Conservation (phyloP, 2,113 vertebrate species). For the Hippopotamus amphibius region DNA sequence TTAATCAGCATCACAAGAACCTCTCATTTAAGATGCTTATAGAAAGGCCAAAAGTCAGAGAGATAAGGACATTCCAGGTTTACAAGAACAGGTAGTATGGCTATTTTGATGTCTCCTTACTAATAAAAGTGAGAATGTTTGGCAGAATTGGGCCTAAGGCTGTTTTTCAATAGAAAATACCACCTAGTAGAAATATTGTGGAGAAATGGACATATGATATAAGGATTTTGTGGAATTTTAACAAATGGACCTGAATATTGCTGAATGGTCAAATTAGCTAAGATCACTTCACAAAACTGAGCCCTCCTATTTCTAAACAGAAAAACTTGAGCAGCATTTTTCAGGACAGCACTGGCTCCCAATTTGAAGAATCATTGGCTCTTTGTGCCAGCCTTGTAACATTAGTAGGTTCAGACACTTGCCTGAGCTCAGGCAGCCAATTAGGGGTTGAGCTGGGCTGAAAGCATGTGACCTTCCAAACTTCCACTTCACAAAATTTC, state of each 20-base stretch:
- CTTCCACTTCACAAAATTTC: background rate
- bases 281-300: background rate
- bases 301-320: background rate
- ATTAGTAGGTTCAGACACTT: background rate
- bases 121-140: background rate
- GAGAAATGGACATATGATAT: background rate
- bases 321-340: background rate
- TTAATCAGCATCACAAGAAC: background rate
- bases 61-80: background rate
- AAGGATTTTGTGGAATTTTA: background rate
- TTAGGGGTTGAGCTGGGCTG: background rate
- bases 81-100: background rate
- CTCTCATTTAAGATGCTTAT: background rate
- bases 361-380: background rate
- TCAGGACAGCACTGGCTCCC: background rate
- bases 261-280: background rate
- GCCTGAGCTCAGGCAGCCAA: background rate
- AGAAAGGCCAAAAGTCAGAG: background rate
- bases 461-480: background rate
- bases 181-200: background rate
- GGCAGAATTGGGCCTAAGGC: background rate
- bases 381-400: background rate
- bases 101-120: background rate
- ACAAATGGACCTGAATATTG: background rate
- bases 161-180: constrained; percentile 39